Percentiles rank a stretch among this genome's conserved stretches.
These are phyloP conservation scores for Salminus brasiliensis DNA, from an alignment of 2,113 vertebrate genomes.

Conservation along the genomic window DNA sequence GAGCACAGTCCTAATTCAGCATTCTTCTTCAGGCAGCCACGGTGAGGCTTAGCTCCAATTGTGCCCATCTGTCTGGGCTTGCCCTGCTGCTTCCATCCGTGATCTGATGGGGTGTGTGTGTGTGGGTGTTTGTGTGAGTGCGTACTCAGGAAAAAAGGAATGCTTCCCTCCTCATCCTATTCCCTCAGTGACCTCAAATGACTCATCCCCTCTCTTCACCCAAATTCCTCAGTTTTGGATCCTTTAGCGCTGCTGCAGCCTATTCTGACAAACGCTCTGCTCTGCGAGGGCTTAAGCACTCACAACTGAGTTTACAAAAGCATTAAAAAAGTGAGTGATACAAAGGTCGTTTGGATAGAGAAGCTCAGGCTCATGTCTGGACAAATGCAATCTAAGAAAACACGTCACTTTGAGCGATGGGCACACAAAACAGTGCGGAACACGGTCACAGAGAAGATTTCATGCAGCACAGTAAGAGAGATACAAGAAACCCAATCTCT, in stretches of 20 bases:
- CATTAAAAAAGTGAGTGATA: constrained; percentile 48
- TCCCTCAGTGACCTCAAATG: constrained; percentile 62
- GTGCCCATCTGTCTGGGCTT: constrained; percentile 15
- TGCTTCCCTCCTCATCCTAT: constrained; percentile 14
- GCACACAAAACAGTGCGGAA: not conserved
- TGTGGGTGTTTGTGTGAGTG: not conserved
- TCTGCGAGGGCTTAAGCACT: constrained; percentile 46
- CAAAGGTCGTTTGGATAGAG: constrained; percentile 41
- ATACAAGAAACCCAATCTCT: not conserved
- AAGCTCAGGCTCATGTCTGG: constrained; percentile 44
- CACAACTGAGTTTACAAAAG: constrained; percentile 55
- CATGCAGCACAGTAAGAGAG: not conserved
- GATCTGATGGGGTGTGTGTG: not conserved
- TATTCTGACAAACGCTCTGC: constrained; percentile 64
- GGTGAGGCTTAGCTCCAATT: not conserved
- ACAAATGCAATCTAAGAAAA: constrained; percentile 49
- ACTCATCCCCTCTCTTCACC: constrained; percentile 65
- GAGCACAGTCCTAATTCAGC: constrained; percentile 1
- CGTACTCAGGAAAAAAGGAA: not conserved
- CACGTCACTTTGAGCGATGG: constrained; percentile 15
- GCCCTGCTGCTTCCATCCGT: constrained; percentile 24
- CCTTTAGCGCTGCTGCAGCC: constrained; percentile 64
- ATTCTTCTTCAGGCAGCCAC: no score
- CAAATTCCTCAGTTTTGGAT: constrained; percentile 68
- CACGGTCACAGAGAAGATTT: not conserved